A percentile compares a stretch with the other conserved stretches of the same genome.
These are phyloP conservation scores for Glaucomys volans DNA, from an alignment of 2,113 vertebrate genomes.

Conservation along the genomic window DNA sequence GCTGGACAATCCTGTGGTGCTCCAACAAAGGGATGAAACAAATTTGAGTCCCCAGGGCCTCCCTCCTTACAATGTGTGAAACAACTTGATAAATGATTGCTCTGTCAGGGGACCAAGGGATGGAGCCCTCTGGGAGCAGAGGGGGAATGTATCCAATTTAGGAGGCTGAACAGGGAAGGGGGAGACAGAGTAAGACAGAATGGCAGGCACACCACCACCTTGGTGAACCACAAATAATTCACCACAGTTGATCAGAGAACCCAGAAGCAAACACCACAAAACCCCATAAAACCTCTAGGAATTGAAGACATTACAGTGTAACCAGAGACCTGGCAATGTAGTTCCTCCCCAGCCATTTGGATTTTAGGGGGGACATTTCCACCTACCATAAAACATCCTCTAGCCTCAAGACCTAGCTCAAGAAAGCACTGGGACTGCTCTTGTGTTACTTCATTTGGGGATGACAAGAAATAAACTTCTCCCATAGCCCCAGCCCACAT, in stretches of 20 bases:
- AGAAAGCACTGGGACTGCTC: background rate
- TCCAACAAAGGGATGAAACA: slow-evolving; percentile 89
- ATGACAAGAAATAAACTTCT: slow-evolving; percentile 78
- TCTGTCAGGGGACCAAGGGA: slow-evolving; percentile 86
- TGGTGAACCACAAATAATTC: background rate
- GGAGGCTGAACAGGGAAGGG: slow-evolving; percentile 46
- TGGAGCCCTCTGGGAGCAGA: slow-evolving; percentile 87
- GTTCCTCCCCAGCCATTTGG: background rate
- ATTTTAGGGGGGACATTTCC: background rate
- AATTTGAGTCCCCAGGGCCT: slow-evolving; percentile 85
- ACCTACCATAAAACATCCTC: background rate
- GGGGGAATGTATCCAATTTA: slow-evolving; percentile 84
- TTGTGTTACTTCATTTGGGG: slow-evolving; percentile 73
- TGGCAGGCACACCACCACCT: slow-evolving; percentile 43
- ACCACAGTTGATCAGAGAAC: background rate
- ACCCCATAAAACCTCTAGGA: background rate
- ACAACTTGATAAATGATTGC: slow-evolving; percentile 91
- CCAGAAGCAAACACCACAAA: background rate
- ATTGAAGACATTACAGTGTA: background rate
- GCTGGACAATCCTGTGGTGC: slow-evolving; percentile 87
- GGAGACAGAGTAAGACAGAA: background rate
- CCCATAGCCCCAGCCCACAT: slow-evolving; percentile 28
- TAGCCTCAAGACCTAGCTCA: slow-evolving; percentile 65
- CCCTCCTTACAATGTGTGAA: slow-evolving; percentile 88
- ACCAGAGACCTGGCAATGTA: background rate